Evolutionary conservation across 2,113 vertebrate species (phyloP), one percentile per base, ranked within the genome.

Genomic region (Benitochromis conjunctus): DNA sequence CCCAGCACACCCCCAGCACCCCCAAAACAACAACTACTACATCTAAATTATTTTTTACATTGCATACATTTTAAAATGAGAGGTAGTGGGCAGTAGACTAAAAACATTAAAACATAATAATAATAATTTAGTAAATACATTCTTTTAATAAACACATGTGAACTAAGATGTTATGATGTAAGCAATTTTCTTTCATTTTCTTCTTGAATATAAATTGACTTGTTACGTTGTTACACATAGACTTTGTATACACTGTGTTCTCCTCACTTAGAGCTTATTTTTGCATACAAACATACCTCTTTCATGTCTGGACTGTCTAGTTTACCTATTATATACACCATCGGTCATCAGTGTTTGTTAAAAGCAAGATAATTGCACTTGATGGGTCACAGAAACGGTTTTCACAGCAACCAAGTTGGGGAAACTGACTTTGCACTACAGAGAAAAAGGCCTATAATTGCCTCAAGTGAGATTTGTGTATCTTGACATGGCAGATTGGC

Each of bases 401-500:
- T 92, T 89, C 71, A 79, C 60, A 60, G 64, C 54, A 56, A 29
- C 87, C 57, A 82, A 90, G 80, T 86, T 84, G 80, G 71, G 34
- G 79, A 88, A 89, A 80, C 79, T 38, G 78, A 88, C 84, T 85
- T 90, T 86, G 46, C 83, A 76, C 83, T 71, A 71, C 54, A 58
- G 54, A 60, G 82, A 86, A 89, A 88, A 88, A 58, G 80, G 76
- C 71, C 89, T 88, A 56, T 92, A 94, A 94, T 95, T 95, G 92
- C 94, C 92, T 92, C 82, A 86, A 86, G 86, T 89, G 90, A 92
- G 90, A 92, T 94, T 94, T 95, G 88, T 94, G 91, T 92, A 87
- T 94, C 90, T 93, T 95, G 94, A 96, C 91, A 92, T 90, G 87
- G 92, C 81, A 91, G 92, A 95, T 93, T 95, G 93, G 94, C 94